Evolutionary conservation across 2,888 invertebrate species (phyloP).

Genomic region (Timandra comae): DNA sequence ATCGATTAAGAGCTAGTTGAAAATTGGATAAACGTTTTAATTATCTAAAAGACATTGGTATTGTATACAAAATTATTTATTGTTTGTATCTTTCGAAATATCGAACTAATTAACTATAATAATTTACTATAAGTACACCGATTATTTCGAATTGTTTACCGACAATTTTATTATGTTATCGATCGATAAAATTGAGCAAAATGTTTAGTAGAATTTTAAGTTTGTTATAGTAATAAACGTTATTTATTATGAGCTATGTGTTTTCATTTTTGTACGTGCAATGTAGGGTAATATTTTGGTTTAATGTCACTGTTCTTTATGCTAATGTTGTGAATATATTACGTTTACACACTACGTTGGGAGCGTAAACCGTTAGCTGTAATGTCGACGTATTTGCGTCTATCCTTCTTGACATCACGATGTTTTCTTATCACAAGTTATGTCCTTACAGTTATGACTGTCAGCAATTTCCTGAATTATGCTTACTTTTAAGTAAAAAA

Average conservation of each 20-base stretch:
- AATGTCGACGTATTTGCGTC: conserved; percentile 3
- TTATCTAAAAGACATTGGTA: no score
- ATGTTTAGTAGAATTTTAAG: conserved; percentile 28
- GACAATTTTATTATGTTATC: no score
- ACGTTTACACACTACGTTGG: neutral
- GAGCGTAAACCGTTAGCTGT: no score
- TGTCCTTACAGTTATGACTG: no score
- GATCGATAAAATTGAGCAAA: conserved; percentile 3
- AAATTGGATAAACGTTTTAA: no score
- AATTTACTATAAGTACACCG: conserved; percentile 1
- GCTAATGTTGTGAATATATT: conserved; percentile 31
- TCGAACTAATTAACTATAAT: conserved; percentile 1
- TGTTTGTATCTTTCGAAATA: neutral
- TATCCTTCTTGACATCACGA: conserved; percentile 14
- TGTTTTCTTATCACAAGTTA: conserved; percentile 1
- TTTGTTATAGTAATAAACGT: conserved; percentile 57
- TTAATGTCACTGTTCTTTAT: conserved; percentile 28
- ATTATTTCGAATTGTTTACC: conserved; percentile 2
- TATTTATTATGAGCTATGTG: conserved; percentile 51
- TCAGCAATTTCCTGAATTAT: no score
- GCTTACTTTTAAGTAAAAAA: no score
- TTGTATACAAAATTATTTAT: no score
- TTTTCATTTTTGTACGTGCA: conserved; percentile 29
- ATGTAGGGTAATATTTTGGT: conserved; percentile 30
- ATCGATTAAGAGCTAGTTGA: no score